These are phyloP conservation scores for Megastigmus dorsalis DNA, from an alignment of 2,888 invertebrate species.

Conservation along the genomic window DNA sequence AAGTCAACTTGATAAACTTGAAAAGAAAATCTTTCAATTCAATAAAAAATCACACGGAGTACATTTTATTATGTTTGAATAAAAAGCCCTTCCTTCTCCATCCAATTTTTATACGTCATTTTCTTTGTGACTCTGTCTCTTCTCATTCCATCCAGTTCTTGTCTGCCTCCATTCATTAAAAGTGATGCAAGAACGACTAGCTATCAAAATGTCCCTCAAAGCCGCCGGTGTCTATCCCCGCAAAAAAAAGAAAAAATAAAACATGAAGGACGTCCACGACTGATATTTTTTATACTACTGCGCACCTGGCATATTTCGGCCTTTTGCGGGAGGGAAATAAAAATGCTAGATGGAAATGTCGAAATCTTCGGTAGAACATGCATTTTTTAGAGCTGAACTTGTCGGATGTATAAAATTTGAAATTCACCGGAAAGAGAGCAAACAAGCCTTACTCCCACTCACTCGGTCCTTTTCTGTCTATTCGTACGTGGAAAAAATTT, in stretches of 20 bases:
- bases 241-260: slow-evolving; percentile 45
- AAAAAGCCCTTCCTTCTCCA: too few species aligned
- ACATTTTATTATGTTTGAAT: too few species aligned
- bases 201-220: slow-evolving; percentile 33
- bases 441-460: too few species aligned
- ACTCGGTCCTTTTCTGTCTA: too few species aligned
- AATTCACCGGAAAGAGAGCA: not conserved
- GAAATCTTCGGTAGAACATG: slow-evolving; percentile 11
- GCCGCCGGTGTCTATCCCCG: not conserved
- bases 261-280: slow-evolving; percentile 7
- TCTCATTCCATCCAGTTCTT: too few species aligned
- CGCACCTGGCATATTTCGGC: not conserved
- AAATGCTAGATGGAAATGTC: slow-evolving; percentile 34
- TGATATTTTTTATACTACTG: slow-evolving; percentile 27
- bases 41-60: too few species aligned
- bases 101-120: too few species aligned
- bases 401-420: slow-evolving; percentile 12
- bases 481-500: too few species aligned
- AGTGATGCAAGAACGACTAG: slow-evolving; percentile 17
- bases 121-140: too few species aligned
- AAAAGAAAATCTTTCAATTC: too few species aligned
- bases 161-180: slow-evolving; percentile 32
- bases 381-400: slow-evolving; percentile 21
- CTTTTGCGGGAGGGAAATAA: slow-evolving; percentile 2
- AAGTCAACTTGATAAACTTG: too few species aligned